phyloP scores from a whole-genome alignment of 2,797 vertebrate species.

The Macropus fuliginosus region DNA sequence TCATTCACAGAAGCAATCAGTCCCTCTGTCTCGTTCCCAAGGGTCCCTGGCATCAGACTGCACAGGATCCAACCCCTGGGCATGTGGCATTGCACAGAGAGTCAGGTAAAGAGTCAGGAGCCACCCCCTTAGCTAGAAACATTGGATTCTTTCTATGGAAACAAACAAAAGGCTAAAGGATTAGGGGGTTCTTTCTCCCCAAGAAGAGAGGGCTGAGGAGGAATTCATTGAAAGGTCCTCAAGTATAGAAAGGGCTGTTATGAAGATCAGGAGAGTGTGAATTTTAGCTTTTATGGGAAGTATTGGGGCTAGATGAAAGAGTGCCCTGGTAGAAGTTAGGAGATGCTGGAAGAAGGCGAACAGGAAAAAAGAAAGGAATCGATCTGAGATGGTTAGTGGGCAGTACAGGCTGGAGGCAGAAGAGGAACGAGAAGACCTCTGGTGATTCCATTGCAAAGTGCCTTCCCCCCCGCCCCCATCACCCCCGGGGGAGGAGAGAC shows the following conservation, averaged over 20 bases:
- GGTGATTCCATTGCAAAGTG: background rate
- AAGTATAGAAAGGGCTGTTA: background rate
- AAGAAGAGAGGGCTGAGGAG: background rate
- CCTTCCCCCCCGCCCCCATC: too few relatives aligned
- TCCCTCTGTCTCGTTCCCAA: background rate
- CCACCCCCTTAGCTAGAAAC: background rate
- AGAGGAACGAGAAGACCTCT: fast-evolving
- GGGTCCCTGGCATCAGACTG: background rate
- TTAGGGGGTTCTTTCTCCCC: background rate
- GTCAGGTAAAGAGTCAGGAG: background rate
- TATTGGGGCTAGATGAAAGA: background rate
- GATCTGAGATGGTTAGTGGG: background rate
- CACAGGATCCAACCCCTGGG: background rate
- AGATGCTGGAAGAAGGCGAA: background rate
- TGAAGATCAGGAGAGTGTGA: background rate
- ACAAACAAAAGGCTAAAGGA: background rate
- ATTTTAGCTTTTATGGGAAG: background rate
- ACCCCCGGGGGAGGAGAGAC: background rate
- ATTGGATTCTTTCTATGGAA: background rate
- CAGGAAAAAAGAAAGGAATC: background rate
- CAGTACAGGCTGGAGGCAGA: background rate
- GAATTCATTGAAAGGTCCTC: background rate
- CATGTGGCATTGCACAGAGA: background rate
- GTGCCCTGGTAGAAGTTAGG: background rate
- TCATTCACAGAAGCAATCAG: background rate